Evolutionary conservation across 2,888 invertebrate genomes (phyloP).

Genomic region (Unio pictorum): DNA sequence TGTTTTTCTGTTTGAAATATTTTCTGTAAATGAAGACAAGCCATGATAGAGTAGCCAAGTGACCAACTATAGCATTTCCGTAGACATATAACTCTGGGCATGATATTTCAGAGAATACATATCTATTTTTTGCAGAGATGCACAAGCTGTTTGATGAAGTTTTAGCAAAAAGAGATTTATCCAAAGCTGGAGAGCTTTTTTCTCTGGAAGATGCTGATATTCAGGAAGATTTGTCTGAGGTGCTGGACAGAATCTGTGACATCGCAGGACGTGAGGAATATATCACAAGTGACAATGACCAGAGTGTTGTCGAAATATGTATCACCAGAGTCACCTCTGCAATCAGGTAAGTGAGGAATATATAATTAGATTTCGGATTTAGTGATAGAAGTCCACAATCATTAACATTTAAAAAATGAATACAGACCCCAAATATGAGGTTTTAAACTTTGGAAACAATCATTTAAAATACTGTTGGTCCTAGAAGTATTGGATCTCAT

Average conservation of each 20-base stretch:
- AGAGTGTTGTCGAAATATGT: slow-evolving; percentile 95
- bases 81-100: too few species aligned
- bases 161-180: slow-evolving; percentile 89
- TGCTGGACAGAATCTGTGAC: slow-evolving; percentile 73
- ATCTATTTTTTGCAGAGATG: slow-evolving; percentile 39
- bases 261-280: slow-evolving; percentile 89
- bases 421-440: too few species aligned
- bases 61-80: too few species aligned
- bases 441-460: too few species aligned
- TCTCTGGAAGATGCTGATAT: slow-evolving; percentile 89
- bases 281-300: slow-evolving; percentile 89
- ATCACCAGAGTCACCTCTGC: slow-evolving; percentile 92
- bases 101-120: too few species aligned
- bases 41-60: too few species aligned
- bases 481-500: too few species aligned
- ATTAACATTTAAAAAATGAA: too few species aligned
- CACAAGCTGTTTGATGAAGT: slow-evolving; percentile 85
- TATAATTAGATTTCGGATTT: background rate
- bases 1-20: too few species aligned
- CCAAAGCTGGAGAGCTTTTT: slow-evolving; percentile 91
- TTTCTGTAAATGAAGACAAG: too few species aligned
- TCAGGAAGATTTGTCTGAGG: slow-evolving; percentile 75
- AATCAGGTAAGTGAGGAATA: slow-evolving; percentile 76
- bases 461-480: too few species aligned
- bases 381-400: background rate